A percentile compares a stretch with the other conserved stretches of the same genome.
Evolutionary conservation across 2,888 invertebrate species (phyloP).

Genomic region (Orthosia cruda): DNA sequence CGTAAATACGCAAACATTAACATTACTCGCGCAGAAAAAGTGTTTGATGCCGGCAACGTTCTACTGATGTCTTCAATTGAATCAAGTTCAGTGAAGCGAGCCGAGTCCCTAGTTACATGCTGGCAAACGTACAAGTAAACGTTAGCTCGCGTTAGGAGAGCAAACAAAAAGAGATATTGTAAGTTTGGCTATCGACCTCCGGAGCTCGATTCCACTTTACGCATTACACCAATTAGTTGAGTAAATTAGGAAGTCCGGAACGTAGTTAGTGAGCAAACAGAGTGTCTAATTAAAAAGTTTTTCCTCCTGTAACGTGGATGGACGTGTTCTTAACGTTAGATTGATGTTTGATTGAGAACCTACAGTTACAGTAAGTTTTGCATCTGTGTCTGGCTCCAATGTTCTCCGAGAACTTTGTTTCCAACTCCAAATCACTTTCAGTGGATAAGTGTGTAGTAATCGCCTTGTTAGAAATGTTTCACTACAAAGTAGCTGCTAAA

Average conservation of each 20-base stretch:
- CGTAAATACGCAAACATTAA: conserved; percentile 39
- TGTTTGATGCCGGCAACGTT: conserved; percentile 39
- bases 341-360: conserved; percentile 72
- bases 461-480: conserved; percentile 57
- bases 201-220: conserved; percentile 62
- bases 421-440: conserved; percentile 63
- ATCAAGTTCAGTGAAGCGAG: conserved; percentile 60
- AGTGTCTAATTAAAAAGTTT: conserved; percentile 77
- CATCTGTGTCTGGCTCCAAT: conserved; percentile 61
- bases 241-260: conserved; percentile 70
- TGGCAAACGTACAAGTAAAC: conserved; percentile 61
- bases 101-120: conserved; percentile 45
- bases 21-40: conserved; percentile 44
- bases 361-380: conserved; percentile 59
- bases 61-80: conserved; percentile 62
- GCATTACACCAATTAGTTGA: conserved; percentile 65
- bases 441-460: conserved; percentile 64
- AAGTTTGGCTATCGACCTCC: conserved; percentile 50
- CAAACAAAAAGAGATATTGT: conserved; percentile 60
- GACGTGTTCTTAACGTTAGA: conserved; percentile 73
- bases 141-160: conserved; percentile 38
- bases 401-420: conserved; percentile 63
- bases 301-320: conserved; percentile 68
- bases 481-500: conserved; percentile 36
- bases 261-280: conserved; percentile 68